Percentiles rank a stretch among this genome's conserved stretches.
phyloP scores from a whole-genome alignment of 1,140 invertebrate genomes.

The Megalopta genalis region DNA sequence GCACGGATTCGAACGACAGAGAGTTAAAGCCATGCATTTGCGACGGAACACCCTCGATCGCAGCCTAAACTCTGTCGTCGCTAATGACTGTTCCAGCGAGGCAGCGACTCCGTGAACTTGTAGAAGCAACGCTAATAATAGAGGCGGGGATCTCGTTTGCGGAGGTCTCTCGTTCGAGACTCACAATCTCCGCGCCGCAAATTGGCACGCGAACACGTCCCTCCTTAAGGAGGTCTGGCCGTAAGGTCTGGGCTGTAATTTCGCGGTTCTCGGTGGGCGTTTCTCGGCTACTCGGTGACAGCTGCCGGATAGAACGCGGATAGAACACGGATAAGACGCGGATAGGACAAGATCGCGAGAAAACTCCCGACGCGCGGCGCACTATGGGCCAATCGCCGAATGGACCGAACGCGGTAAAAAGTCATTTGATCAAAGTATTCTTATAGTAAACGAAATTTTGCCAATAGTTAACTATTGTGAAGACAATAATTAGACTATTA shows the following conservation, averaged over 20 bases:
- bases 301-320: background rate
- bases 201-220: slow-evolving; percentile 40
- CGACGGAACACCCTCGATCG: slow-evolving; percentile 6
- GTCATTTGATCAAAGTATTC: too few species aligned
- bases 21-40: too few species aligned
- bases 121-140: slow-evolving; percentile 25
- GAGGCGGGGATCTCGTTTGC: slow-evolving; percentile 20
- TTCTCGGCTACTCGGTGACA: background rate
- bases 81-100: slow-evolving; percentile 26
- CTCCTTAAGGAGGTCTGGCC: background rate
- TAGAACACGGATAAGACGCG: background rate
- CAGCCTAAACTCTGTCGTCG: background rate
- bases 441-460: too few species aligned
- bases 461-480: too few species aligned
- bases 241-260: slow-evolving; percentile 25
- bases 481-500: too few species aligned
- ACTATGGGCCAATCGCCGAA: too few species aligned
- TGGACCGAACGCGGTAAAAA: too few species aligned
- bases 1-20: too few species aligned
- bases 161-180: background rate
- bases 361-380: too few species aligned
- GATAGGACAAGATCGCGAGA: background rate
- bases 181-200: slow-evolving; percentile 49
- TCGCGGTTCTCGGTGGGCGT: slow-evolving; percentile 19
- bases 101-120: slow-evolving; percentile 13